Conservation (phyloP, 2,888 invertebrate genomes). For the Melipona beecheii region DNA sequence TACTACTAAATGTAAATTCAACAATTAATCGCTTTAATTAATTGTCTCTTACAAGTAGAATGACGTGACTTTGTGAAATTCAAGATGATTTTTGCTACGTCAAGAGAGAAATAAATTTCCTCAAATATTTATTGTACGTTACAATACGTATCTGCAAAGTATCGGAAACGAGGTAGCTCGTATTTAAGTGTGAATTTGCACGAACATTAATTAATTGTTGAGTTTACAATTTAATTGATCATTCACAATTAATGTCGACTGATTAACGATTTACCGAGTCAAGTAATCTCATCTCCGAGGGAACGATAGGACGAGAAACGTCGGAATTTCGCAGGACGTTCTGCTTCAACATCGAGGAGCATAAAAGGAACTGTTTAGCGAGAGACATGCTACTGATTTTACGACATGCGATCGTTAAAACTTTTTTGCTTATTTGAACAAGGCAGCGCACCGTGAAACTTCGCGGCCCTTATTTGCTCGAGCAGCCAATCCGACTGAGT, state of each 20-base stretch:
- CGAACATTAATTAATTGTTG: no score
- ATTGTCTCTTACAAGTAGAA: no score
- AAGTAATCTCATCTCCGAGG: neutral
- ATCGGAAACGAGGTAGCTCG: no score
- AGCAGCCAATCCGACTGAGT: neutral
- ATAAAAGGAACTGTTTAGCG: neutral
- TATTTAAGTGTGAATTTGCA: no score
- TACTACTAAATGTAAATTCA: no score
- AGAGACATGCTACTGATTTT: neutral
- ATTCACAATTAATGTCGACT: no score
- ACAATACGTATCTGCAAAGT: no score
- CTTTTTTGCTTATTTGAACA: neutral
- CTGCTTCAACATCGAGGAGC: neutral
- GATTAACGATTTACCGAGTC: neutral
- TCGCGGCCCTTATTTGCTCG: neutral
- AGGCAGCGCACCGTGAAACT: neutral
- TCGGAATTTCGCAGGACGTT: neutral
- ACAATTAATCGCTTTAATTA: no score
- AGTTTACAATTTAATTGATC: no score
- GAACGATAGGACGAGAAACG: neutral
- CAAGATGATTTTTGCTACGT: neutral
- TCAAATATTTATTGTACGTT: neutral
- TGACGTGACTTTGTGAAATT: neutral
- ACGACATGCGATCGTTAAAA: conserved; percentile 13
- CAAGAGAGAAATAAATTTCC: neutral